Base-by-base conservation (phyloP, 1,140 invertebrate genomes). In the Capitella teleta region DNA sequence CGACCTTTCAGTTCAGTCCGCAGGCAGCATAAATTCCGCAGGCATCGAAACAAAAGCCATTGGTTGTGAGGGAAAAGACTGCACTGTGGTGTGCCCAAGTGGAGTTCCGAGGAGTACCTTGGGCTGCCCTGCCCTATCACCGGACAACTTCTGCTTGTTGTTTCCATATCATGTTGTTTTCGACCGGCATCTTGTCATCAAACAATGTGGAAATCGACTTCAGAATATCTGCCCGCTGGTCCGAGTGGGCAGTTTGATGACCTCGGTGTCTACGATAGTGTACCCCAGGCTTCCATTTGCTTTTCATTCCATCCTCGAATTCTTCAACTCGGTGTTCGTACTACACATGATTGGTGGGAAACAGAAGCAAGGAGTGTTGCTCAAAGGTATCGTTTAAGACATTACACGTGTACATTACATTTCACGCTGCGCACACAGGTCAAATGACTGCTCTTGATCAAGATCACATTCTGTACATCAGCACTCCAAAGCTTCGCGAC, bases 131-230 rank as follows among this genome's bases (percentile, higher is more conserved):
- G n/a, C n/a, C n/a, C n/a, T n/a, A n/a, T n/a, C n/a, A n/a, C n/a
- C 54, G 14, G 46, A 21, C 8, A 5, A n/a, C 16, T 63, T 63
- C 44, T 62, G 61, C 47, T 40, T 47, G 4, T 64, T 65, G 16
- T 70, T 75, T 41, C 72, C 72, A 4, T 71, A 70, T 54, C 72
- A 74, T 55, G 60, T 74, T n/a, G 67, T 73, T 21, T 74, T 74
- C 53, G 64, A 74, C 49, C 32, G 54, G 23, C 50, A 63, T 16
- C 49, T 74, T 12, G 34, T 50, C 37, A 58, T 74, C 12, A 57
- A 63, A 49, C 72, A 74, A 47, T 60, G 61, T 47, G 72, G 72
- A 19, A 57, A 53, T 46, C 40, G 1, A 8, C 24, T 50, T n/a
- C 30, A n/a, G 8, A 10, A n/a, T 8, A 10, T n/a, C 30, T 58